Conservation (phyloP, 2,888 invertebrate species). For the Meiosimyza decipiens region DNA sequence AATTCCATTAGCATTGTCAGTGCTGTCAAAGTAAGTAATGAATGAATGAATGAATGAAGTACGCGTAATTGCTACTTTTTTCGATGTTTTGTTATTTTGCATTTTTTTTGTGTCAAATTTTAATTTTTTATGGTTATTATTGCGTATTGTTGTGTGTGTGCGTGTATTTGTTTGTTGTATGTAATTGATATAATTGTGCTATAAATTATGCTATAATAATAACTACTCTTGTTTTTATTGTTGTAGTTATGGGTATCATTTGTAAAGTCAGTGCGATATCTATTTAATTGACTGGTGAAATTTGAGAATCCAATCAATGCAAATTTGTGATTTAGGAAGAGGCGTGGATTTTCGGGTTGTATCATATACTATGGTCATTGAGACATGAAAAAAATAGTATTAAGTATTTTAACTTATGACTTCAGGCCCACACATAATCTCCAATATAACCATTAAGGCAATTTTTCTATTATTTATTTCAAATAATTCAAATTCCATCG, state of each 20-base stretch:
- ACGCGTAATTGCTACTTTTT: background rate
- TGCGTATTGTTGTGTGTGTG: background rate
- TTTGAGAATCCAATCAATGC: no score
- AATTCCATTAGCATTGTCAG: constrained; percentile 34
- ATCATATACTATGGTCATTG: no score
- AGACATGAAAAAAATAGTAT: no score
- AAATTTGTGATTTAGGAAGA: no score
- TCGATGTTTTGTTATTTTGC: background rate
- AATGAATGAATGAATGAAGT: background rate
- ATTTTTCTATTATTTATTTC: no score
- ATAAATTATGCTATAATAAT: constrained; percentile 24
- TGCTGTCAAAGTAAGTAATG: background rate
- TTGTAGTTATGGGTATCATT: background rate
- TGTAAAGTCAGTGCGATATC: no score
- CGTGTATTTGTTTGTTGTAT: background rate
- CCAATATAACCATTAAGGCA: no score
- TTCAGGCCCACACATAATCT: no score
- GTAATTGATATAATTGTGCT: constrained; percentile 33
- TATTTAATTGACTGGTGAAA: no score
- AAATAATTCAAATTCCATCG: no score
- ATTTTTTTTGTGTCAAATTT: background rate
- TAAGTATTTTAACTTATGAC: no score
- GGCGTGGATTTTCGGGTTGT: no score
- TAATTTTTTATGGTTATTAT: background rate
- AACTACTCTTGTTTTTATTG: background rate